Evolutionary conservation across 2,797 vertebrate genomes (phyloP).

Genomic region (Cyclura pinguis): DNA sequence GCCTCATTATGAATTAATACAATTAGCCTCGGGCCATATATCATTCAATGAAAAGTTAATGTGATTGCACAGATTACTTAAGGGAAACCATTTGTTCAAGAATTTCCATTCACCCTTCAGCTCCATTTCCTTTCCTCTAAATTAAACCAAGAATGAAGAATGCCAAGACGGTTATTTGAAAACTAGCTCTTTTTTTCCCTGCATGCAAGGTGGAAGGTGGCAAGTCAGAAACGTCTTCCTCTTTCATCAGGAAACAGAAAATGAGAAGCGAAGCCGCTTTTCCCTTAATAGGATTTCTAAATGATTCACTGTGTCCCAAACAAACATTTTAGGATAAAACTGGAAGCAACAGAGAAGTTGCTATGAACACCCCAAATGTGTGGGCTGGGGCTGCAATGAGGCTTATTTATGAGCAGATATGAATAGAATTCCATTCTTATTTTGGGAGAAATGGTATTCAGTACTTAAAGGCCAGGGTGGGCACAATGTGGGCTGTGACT

Average conservation of each 20-base stretch:
- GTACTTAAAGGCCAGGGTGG: neutral
- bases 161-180: neutral
- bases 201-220: neutral
- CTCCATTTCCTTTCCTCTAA: neutral
- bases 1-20: conserved; percentile 12
- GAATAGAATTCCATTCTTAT: too few relatives aligned
- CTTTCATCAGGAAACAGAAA: conserved; percentile 1
- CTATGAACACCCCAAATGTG: neutral
- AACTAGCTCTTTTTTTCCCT: neutral
- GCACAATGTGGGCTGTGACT: too few relatives aligned
- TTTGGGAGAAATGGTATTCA: neutral
- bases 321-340: neutral
- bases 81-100: conserved; percentile 19
- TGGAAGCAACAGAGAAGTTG: neutral
- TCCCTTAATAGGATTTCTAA: neutral
- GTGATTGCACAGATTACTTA: conserved; percentile 31
- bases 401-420: neutral
- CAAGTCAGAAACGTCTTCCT: neutral
- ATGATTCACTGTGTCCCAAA: neutral
- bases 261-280: neutral
- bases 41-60: conserved; percentile 31
- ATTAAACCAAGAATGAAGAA: conserved; percentile 17
- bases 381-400: neutral
- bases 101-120: conserved; percentile 1
- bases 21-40: conserved; percentile 4